These are phyloP conservation scores for Agrotis segetum DNA, from an alignment of 2,888 invertebrate species.

Conservation along the genomic window DNA sequence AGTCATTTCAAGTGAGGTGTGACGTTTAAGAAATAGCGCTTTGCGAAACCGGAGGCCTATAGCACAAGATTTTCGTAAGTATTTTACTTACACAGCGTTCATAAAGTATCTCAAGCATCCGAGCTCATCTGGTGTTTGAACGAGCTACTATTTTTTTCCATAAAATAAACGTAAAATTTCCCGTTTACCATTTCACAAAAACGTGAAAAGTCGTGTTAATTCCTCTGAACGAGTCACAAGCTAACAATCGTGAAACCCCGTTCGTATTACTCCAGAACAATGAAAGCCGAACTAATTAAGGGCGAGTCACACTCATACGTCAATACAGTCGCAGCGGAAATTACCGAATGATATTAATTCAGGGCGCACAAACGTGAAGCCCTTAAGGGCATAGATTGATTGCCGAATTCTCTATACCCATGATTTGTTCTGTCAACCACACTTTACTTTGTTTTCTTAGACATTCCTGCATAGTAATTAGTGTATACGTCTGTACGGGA, in stretches of 20 bases:
- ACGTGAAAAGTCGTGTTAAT: too few species aligned
- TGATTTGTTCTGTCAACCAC: slow-evolving; percentile 22
- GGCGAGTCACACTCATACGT: slow-evolving; percentile 9
- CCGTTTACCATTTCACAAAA: too few species aligned
- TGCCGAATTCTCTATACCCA: slow-evolving; percentile 44
- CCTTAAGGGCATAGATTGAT: slow-evolving; percentile 55
- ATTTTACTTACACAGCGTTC: too few species aligned
- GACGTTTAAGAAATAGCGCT: too few species aligned
- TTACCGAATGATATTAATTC: slow-evolving; percentile 53
- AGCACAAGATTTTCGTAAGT: too few species aligned
- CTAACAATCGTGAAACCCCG: not conserved
- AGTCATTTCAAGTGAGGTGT: too few species aligned
- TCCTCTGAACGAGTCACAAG: too few species aligned
- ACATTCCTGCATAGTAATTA: slow-evolving; percentile 3
- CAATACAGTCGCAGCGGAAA: slow-evolving; percentile 35
- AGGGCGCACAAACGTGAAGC: slow-evolving; percentile 53
- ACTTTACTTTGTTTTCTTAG: not conserved
- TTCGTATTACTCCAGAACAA: not conserved
- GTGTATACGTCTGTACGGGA: not conserved
- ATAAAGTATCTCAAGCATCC: too few species aligned
- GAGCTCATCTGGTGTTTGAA: too few species aligned
- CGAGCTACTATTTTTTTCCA: too few species aligned
- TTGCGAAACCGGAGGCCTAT: too few species aligned
- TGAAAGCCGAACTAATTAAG: slow-evolving; percentile 40
- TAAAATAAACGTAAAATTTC: too few species aligned